phyloP scores from a whole-genome alignment of 2,113 vertebrate genomes.

The Phaethon lepturus region DNA sequence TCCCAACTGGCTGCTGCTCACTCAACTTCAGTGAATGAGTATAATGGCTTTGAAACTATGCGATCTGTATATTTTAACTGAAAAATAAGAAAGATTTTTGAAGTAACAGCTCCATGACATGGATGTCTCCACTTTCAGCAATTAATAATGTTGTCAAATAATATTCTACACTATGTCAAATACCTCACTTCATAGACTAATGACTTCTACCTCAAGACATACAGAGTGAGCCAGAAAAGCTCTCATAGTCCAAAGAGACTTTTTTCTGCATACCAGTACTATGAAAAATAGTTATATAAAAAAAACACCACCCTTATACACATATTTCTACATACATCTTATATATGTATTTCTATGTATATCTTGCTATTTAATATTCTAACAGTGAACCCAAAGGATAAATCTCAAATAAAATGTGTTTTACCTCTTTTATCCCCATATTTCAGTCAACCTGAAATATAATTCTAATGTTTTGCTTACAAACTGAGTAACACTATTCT shows the following conservation, averaged over 20 bases:
- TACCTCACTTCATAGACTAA: background rate
- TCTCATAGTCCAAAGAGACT: background rate
- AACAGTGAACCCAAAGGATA: background rate
- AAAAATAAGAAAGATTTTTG: background rate
- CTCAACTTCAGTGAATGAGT: background rate
- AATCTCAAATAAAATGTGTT: background rate
- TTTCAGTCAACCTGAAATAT: background rate
- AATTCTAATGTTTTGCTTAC: background rate
- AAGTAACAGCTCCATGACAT: background rate
- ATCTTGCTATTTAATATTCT: background rate
- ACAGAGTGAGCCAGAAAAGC: background rate
- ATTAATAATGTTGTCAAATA: background rate
- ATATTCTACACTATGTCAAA: background rate
- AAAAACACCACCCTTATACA: fast-evolving
- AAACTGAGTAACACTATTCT: background rate
- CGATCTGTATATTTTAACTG: background rate
- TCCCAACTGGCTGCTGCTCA: background rate
- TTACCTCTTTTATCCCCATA: background rate
- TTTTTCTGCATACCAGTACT: background rate
- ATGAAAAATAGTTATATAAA: background rate
- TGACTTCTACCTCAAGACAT: background rate
- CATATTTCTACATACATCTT: background rate
- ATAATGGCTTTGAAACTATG: background rate
- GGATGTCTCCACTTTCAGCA: background rate
- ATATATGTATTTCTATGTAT: background rate